These are phyloP conservation scores for Strongylocentrotus purpuratus DNA, from an alignment of 35 echinoderm and acorn worm genomes.

Conservation along the genomic window DNA sequence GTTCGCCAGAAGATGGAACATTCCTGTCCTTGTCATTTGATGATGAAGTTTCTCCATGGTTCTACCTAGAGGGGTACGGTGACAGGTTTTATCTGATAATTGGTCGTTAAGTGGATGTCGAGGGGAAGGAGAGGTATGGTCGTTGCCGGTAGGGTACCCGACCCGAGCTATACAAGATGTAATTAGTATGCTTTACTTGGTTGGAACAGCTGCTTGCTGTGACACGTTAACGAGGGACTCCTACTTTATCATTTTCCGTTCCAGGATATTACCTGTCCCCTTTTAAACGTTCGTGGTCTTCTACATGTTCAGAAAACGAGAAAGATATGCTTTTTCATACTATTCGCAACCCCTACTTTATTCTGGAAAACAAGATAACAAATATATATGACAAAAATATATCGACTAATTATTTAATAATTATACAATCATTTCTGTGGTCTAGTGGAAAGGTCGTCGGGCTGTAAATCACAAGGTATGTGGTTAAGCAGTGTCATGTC, in stretches of 20 bases:
- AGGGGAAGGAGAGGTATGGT: neutral
- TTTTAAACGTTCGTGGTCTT: no score
- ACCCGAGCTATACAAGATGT: neutral
- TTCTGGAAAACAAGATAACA: no score
- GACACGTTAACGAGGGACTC: neutral
- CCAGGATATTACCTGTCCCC: no score
- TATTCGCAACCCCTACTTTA: no score
- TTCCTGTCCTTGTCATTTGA: neutral
- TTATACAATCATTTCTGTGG: no score
- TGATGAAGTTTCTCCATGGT: neutral
- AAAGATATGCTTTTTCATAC: no score
- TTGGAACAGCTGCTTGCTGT: neutral
- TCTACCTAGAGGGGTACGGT: neutral
- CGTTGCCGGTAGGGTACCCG: neutral
- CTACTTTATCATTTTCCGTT: neutral
- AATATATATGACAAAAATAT: no score
- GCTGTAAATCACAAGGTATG: no score
- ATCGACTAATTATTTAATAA: no score
- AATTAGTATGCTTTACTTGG: neutral
- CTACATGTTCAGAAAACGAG: no score
- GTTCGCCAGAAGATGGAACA: neutral
- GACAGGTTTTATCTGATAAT: constrained; percentile 5
- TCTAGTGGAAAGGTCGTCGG: no score
- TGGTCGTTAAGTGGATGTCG: neutral
- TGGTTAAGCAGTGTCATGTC: no score